Evolutionary conservation across 2,888 invertebrate species (phyloP), one percentile per base, ranked within the genome.

Genomic region (Acronicta alni): DNA sequence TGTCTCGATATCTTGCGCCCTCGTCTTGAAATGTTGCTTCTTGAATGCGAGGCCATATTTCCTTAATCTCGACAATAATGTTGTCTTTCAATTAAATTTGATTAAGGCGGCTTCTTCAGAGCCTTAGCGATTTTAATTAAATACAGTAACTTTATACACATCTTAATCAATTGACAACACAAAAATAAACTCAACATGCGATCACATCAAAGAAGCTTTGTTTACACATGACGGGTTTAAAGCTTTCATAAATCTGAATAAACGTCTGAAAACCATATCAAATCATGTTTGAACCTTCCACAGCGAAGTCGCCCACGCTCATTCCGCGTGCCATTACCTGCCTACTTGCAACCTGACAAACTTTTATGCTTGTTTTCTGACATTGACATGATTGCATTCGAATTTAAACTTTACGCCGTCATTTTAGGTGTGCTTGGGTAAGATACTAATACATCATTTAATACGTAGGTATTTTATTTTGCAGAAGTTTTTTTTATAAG

Each of bases 291-390:
- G 72, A 80, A 78, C 79, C 81, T 85, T 85, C 83, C 78, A 82
- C 80, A 64, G 73, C 72, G 56, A 65, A 67, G 71, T 82, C 88
- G 80, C 90, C 89, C 86, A 90, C 90, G 81, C 81, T 77, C 71
- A 60, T 79, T 81, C 78, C 58, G 73, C 79, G 75, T 72, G 74
- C 84, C 80, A 85, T 86, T 85, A 88, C 86, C 85, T 85, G 83
- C 81, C 79, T 82, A 82, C 80, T 76, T 77, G 69, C 69, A 63
- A 59, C 62, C 44, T 37, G 73, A 75, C 81, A 80, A 81, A 77
- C 77, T 77, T 77, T 77, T 77, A 80, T 77, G 74, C 77, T 82
- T 79, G 73, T 77, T 82, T 79, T 76, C 73, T 78, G 78, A 62
- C 77, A 77, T 80, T 79, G 73, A 57, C 68, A 51, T 56, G 35